These are phyloP conservation scores for Bhutanitis thaidina DNA, from an alignment of 2,888 invertebrate genomes.

Conservation along the genomic window DNA sequence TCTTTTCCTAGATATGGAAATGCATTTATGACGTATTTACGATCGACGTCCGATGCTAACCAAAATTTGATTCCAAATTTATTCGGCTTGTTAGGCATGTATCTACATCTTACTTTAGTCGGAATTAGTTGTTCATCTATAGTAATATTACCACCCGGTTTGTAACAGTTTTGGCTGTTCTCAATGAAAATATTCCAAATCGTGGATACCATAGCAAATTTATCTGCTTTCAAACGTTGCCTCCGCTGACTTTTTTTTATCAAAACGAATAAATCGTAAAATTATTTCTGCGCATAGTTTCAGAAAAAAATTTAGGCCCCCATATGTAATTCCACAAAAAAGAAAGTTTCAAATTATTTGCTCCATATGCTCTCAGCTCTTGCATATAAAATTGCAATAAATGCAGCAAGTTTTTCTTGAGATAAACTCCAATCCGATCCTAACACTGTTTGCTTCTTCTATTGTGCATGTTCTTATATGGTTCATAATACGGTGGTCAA, in stretches of 20 bases:
- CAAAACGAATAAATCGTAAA: constrained; percentile 15
- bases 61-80: too few relatives aligned
- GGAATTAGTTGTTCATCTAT: constrained; percentile 6
- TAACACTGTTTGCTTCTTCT: constrained; percentile 13
- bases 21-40: background rate
- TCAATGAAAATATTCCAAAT: constrained; percentile 8
- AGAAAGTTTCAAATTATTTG: constrained; percentile 11
- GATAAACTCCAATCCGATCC: constrained; percentile 15
- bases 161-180: constrained; percentile 9
- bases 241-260: constrained; percentile 10
- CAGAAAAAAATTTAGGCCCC: constrained; percentile 19
- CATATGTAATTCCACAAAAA: constrained; percentile 10
- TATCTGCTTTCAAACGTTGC: background rate
- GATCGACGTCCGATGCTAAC: background rate
- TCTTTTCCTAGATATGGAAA: constrained; percentile 7
- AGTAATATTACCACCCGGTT: constrained; percentile 8
- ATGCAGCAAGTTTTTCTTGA: constrained; percentile 13
- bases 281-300: constrained; percentile 16
- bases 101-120: constrained; percentile 7
- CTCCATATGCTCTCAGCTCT: constrained; percentile 10
- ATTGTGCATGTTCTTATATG: constrained; percentile 12
- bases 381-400: constrained; percentile 17
- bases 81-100: background rate
- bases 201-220: background rate
- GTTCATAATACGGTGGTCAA: constrained; percentile 10